Percentiles rank a stretch among this genome's conserved stretches.
Conservation (phyloP, 2,888 invertebrate genomes). For the Perithous albicinctus region DNA sequence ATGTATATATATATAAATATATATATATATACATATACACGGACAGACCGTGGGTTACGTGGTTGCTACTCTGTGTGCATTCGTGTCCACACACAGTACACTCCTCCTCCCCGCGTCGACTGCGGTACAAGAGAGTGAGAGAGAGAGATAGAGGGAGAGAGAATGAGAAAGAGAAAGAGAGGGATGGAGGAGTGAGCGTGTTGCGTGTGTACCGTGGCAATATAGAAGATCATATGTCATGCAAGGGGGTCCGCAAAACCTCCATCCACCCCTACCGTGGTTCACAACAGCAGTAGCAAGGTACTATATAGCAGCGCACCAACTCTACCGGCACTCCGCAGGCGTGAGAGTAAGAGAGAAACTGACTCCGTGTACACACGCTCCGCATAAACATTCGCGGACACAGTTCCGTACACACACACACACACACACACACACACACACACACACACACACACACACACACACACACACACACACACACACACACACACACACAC, state of each 20-base stretch:
- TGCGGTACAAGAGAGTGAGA: neutral
- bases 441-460: conserved; percentile 67
- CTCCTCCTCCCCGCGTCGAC: conserved; percentile 10
- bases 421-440: conserved; percentile 62
- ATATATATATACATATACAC: conserved; percentile 8
- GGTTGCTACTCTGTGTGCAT: conserved; percentile 18
- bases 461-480: conserved; percentile 34
- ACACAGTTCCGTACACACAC: conserved; percentile 30
- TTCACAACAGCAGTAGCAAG: conserved; percentile 53
- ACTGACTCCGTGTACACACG: conserved; percentile 52
- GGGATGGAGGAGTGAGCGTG: conserved; percentile 62
- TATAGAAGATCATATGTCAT: conserved; percentile 85
- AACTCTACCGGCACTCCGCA: conserved; percentile 5
- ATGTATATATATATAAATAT: conserved; percentile 14
- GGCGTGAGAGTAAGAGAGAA: neutral
- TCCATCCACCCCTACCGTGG: conserved; percentile 59
- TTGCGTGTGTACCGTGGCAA: conserved; percentile 78
- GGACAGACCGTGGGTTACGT: conserved; percentile 23
- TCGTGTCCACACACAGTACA: conserved; percentile 21
- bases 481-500: conserved; percentile 69
- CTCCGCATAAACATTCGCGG: conserved; percentile 69
- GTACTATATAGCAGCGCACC: conserved; percentile 56
- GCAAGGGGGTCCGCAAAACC: conserved; percentile 75
- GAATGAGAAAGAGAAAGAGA: conserved; percentile 4
- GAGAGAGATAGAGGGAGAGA: neutral